phyloP scores from a whole-genome alignment of 2,888 invertebrate genomes.

The Tachina grossa region DNA sequence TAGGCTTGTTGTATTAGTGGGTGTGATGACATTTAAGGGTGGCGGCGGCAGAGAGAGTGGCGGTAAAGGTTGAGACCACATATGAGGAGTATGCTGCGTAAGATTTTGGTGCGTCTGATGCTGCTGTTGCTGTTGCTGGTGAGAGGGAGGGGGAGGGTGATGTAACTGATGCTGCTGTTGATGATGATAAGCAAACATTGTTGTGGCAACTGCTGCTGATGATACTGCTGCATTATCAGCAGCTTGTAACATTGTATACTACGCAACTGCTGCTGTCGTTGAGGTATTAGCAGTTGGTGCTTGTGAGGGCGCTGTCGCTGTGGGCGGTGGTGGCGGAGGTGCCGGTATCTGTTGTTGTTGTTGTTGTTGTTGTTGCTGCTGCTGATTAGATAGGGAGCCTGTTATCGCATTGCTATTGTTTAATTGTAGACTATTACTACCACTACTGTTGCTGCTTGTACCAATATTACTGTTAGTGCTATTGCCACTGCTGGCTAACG shows the following conservation, averaged over 20 bases:
- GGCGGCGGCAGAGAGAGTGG: slow-evolving; percentile 55
- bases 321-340: slow-evolving; percentile 76
- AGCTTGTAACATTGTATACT: slow-evolving; percentile 81
- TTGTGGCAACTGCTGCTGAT: slow-evolving; percentile 65
- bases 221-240: slow-evolving; percentile 66
- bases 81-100: slow-evolving; percentile 45
- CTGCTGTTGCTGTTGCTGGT: slow-evolving; percentile 48
- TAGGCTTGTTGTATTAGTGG: slow-evolving; percentile 44
- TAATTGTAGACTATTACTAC: slow-evolving; percentile 72
- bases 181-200: slow-evolving; percentile 75
- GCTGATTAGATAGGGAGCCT: slow-evolving; percentile 60
- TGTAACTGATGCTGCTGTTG: slow-evolving; percentile 55
- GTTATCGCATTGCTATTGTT: slow-evolving; percentile 63
- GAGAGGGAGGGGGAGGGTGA: not conserved
- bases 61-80: slow-evolving; percentile 67
- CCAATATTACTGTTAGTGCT: slow-evolving; percentile 67
- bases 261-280: slow-evolving; percentile 83
- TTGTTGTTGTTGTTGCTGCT: slow-evolving; percentile 60
- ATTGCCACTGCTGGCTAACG: slow-evolving; percentile 70
- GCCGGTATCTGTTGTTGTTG: slow-evolving; percentile 72
- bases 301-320: slow-evolving; percentile 72
- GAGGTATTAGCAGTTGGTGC: slow-evolving; percentile 76
- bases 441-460: slow-evolving; percentile 72
- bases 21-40: slow-evolving; percentile 60
- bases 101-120: slow-evolving; percentile 33